Conservation (phyloP, 1,140 invertebrate species). For the Aphelinus atriplicis region DNA sequence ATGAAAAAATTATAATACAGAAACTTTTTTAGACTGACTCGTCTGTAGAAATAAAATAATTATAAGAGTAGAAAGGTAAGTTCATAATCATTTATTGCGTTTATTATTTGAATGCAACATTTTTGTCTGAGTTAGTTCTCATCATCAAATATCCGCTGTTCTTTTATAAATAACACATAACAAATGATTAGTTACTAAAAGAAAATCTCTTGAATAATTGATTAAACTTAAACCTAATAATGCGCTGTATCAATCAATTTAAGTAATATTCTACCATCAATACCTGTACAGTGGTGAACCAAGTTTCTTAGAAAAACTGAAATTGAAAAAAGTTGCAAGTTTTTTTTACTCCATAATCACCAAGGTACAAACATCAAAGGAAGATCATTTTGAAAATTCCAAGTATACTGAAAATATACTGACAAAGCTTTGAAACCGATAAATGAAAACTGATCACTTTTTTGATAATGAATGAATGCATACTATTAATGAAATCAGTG, state of each 20-base stretch:
- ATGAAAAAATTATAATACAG: too few relatives aligned
- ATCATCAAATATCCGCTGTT: constrained; percentile 35
- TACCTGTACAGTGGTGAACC: constrained; percentile 33
- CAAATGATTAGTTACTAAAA: constrained; percentile 33
- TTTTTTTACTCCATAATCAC: neutral
- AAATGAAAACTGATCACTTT: constrained; percentile 31
- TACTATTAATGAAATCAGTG: constrained; percentile 33
- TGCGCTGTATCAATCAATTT: constrained; percentile 33
- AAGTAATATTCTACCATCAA: constrained; percentile 25
- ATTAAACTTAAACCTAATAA: constrained; percentile 41
- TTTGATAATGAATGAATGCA: constrained; percentile 35
- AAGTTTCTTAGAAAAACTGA: constrained; percentile 9
- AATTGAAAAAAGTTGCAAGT: constrained; percentile 10
- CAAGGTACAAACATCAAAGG: constrained; percentile 36
- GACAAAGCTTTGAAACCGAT: constrained; percentile 27
- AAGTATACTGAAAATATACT: constrained; percentile 3
- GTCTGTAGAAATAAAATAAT: constrained; percentile 11
- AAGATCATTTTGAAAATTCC: constrained; percentile 18
- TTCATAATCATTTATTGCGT: constrained; percentile 39
- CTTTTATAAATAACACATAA: constrained; percentile 18
- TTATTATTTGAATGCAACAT: constrained; percentile 41
- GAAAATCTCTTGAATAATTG: constrained; percentile 35
- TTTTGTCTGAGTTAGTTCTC: constrained; percentile 35
- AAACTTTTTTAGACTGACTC: too few relatives aligned
- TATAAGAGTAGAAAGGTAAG: constrained; percentile 25